A percentile compares a stretch with the other conserved stretches of the same genome.
These are phyloP conservation scores for Ceratina japonica DNA, from an alignment of 1,140 invertebrate genomes.

Conservation along the genomic window DNA sequence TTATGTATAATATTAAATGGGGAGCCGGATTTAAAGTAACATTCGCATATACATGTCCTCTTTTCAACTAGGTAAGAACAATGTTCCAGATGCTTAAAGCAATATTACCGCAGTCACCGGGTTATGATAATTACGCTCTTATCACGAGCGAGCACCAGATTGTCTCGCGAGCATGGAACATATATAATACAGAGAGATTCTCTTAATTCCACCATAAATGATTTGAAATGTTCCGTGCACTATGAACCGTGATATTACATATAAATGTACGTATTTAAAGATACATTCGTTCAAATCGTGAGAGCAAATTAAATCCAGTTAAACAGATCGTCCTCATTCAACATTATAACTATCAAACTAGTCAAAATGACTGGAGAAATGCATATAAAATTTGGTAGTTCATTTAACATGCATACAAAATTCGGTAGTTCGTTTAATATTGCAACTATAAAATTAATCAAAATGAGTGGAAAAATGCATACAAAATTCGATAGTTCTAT, in stretches of 20 bases:
- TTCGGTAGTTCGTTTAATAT: no score
- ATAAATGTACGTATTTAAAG: no score
- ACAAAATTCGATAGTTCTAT: no score
- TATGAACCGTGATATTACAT: not conserved
- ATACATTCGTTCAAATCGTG: not conserved
- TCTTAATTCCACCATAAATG: not conserved
- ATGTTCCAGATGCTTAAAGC: constrained; percentile 13
- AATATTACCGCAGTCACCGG: not conserved
- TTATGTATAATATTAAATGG: not conserved
- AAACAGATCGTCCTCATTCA: not conserved
- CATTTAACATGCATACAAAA: no score
- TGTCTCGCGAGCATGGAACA: not conserved
- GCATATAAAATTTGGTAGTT: no score
- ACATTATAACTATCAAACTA: no score
- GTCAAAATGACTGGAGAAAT: no score
- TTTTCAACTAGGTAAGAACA: not conserved
- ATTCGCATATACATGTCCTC: not conserved
- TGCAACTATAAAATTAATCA: no score
- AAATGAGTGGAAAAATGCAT: no score
- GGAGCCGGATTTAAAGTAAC: not conserved
- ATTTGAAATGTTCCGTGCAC: not conserved
- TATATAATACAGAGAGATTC: not conserved
- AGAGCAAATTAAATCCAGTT: not conserved
- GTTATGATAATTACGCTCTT: constrained; percentile 15
- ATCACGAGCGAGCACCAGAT: not conserved